Evolutionary conservation across 2,888 invertebrate genomes (phyloP), one percentile per base, ranked within the genome.

Genomic region (Phrixothrix hirtus): DNA sequence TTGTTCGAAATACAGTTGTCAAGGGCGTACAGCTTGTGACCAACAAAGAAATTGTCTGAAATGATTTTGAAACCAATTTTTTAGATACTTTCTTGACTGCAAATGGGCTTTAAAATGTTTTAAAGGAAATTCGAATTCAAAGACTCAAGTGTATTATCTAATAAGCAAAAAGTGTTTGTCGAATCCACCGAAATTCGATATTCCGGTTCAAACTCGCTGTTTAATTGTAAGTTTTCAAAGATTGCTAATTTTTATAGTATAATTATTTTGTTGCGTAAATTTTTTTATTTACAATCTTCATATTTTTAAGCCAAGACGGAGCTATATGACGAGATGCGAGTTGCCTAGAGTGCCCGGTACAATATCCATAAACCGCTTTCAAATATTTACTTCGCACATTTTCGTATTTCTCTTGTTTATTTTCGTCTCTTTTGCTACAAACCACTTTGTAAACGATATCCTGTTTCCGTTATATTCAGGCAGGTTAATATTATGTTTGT

Each of bases 321-420:
- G 21, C 21, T 7, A 21, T 21, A 21, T 7, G 21, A 7, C 3
- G 21, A 21, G 7, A 5, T 5, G 21, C 4, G 21, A 7, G 7
- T 5, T 21, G 21, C 21, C 21, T 21, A 21, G 7, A 21, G 32
- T 43, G 35, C 29, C 44, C 27, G 30, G 38, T 39, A 55, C 47
- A 55, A 58, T 61, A 61, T 59, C 58, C 51, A 59, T 58, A 58
- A 59, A 60, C 60, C 44, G 50, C 55, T 53, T 39, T 50, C 57
- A 62, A 62, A 58, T 58, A 58, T 58, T 58, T 58, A 56, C 58
- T 53, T 46, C 46, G 52, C 58, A 58, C 58, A 58, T 61, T 65
- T 64, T 62, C 59, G 61, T 61, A 60, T 59, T 59, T 62, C 56
- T 60, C 57, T 59, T 65, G 63, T 65, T 63, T 65, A 61, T 61